A percentile compares a stretch with the other conserved stretches of the same genome.
Conservation (phyloP, 2,113 vertebrate genomes). For the Peucedramus taeniatus region DNA sequence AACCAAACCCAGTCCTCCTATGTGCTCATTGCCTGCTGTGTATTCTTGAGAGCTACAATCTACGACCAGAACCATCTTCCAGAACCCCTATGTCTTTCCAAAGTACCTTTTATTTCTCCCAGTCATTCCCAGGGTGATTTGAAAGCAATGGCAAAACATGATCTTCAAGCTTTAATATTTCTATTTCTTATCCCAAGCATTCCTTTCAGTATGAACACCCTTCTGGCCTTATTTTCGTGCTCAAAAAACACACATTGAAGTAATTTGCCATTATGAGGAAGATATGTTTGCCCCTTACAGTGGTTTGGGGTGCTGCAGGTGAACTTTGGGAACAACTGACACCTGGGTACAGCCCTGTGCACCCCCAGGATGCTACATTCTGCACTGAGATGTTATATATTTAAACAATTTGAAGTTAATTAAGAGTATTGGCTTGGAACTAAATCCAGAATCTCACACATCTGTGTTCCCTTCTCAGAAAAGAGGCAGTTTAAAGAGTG, state of each 20-base stretch:
- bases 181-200: not conserved
- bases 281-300: not conserved
- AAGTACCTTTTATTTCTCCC: not conserved
- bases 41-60: not conserved
- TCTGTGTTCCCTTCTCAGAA: conserved; percentile 69
- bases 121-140: not conserved
- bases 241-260: not conserved
- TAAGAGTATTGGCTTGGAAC: conserved; percentile 78
- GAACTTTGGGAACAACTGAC: not conserved
- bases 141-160: not conserved
- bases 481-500: conserved; percentile 57
- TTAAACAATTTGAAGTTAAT: conserved; percentile 79
- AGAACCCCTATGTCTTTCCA: not conserved
- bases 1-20: not conserved
- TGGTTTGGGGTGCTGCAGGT: not conserved
- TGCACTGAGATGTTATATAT: conserved; percentile 45
- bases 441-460: conserved; percentile 71
- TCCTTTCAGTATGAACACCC: not conserved
- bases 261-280: not conserved
- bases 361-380: not conserved
- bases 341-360: not conserved
- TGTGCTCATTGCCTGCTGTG: not conserved
- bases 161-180: not conserved
- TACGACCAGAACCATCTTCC: not conserved
- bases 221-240: not conserved